Evolutionary conservation across 2,113 vertebrate genomes (phyloP), one percentile per base, ranked within the genome.

Genomic region (Promerops cafer): DNA sequence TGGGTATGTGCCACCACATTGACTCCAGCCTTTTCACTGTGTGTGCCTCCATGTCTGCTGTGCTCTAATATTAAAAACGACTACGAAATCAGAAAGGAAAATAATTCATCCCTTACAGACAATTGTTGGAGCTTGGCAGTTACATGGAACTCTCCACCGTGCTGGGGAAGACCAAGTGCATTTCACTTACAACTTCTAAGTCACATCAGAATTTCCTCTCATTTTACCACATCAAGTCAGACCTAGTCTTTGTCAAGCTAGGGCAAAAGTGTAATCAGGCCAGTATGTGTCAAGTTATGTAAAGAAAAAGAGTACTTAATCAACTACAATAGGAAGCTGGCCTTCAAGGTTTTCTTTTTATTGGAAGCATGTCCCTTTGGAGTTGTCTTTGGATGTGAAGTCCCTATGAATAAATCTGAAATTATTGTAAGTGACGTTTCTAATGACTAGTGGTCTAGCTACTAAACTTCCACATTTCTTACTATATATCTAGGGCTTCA

Each of bases 191-290:
- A 75, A 53, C 63, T 88, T 77, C 3, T 0, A 84, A 87, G 74
- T 70, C 50, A 33, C n/a, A 81, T 83, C 61, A 90, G 60, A 92
- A 81, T 93, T 79, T 83, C 68, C 50, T 85, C 71, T 94, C 42
- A 47, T 95, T 88, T 89, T 86, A 57, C 68, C 79, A 64, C 72
- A 86, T 66, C 68, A 65, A 75, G 83, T 94, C 96, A 96, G 71
- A 93, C 53, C 24, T 9, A 39, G 23, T 90, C 54, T 88, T 75
- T 71, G 52, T 97, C 86, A 96, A 90, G 68, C 37, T 31, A 82
- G 30, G 40, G 60, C 28, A 90, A 74, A 90, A 92, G 76, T 60
- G 76, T 75, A 90, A 92, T 83, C 85, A 89, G 85, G 82, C 40
- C 60, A 78, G 64, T 90, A 64, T 27, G 31, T 90, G 90, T 92